These are phyloP conservation scores for Diadema setosum DNA, from an alignment of 35 echinoderm and acorn worm species.

Conservation along the genomic window DNA sequence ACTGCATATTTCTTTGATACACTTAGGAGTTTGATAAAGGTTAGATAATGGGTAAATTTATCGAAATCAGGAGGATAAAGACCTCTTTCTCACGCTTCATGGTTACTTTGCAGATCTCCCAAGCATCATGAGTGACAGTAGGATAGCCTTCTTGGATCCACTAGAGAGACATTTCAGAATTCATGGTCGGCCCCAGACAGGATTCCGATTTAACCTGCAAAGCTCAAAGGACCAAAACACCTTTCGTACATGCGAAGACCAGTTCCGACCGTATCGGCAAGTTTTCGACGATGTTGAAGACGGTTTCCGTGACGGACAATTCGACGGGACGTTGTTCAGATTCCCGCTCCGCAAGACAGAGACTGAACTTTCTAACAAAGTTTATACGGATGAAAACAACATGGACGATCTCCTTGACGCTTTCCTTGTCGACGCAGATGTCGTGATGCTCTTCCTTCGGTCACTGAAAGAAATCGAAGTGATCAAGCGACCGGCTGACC, in stretches of 20 bases:
- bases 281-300: constrained; percentile 18
- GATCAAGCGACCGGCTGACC: neutral
- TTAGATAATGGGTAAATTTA: too few relatives aligned
- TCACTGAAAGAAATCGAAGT: constrained; percentile 47
- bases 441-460: constrained; percentile 68
- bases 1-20: too few relatives aligned
- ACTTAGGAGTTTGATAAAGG: too few relatives aligned
- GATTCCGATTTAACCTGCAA: neutral
- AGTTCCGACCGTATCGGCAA: constrained; percentile 54
- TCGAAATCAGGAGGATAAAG: too few relatives aligned
- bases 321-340: constrained; percentile 69
- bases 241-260: constrained; percentile 8
- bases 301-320: neutral
- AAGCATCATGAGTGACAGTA: constrained; percentile 47
- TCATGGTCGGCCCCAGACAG: neutral
- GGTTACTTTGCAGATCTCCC: constrained; percentile 79
- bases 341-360: constrained; percentile 64
- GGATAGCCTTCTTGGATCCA: constrained; percentile 52
- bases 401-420: constrained; percentile 26
- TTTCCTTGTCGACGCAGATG: constrained; percentile 65
- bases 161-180: neutral
- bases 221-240: neutral
- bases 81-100: too few relatives aligned
- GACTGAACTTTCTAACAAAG: neutral
- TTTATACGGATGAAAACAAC: constrained; percentile 25